These are phyloP conservation scores for Lerema accius DNA, from an alignment of 1,140 invertebrate genomes.

Conservation along the genomic window DNA sequence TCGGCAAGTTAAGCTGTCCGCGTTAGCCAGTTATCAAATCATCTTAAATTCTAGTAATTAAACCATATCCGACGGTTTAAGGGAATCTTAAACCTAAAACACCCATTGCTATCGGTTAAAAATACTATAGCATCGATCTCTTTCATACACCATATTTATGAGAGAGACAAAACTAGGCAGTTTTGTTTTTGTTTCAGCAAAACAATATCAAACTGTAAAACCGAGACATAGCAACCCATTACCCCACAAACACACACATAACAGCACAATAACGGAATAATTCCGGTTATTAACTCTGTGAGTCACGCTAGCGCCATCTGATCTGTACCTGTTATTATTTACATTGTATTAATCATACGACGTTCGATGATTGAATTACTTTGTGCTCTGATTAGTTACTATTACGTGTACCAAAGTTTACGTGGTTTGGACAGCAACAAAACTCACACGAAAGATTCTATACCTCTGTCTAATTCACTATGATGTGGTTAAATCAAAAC, in stretches of 20 bases:
- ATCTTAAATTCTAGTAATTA: too few species aligned
- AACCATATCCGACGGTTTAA: too few species aligned
- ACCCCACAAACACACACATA: slow-evolving; percentile 38
- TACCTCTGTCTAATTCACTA: too few species aligned
- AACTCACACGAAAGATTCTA: too few species aligned
- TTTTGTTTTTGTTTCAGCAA: slow-evolving; percentile 16
- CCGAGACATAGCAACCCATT: slow-evolving; percentile 16
- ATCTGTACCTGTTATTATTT: slow-evolving; percentile 47
- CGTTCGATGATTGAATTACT: slow-evolving; percentile 31
- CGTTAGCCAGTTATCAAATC: too few species aligned
- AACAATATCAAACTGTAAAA: slow-evolving; percentile 31
- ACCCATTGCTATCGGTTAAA: too few species aligned
- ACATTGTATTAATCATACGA: slow-evolving; percentile 41
- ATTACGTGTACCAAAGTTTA: slow-evolving; percentile 13
- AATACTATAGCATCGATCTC: too few species aligned
- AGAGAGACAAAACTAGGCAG: background rate
- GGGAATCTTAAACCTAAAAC: too few species aligned
- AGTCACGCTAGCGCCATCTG: slow-evolving; percentile 42
- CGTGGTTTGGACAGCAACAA: background rate
- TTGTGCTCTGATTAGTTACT: slow-evolving; percentile 34
- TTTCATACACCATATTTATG: too few species aligned
- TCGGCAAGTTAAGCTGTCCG: too few species aligned
- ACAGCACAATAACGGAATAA: slow-evolving; percentile 47
- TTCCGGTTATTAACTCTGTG: slow-evolving; percentile 50
- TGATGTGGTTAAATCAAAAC: too few species aligned